Evolutionary conservation across 2,797 vertebrate species (phyloP), one percentile per base, ranked within the genome.

Genomic region (Phataginus tetradactyla): DNA sequence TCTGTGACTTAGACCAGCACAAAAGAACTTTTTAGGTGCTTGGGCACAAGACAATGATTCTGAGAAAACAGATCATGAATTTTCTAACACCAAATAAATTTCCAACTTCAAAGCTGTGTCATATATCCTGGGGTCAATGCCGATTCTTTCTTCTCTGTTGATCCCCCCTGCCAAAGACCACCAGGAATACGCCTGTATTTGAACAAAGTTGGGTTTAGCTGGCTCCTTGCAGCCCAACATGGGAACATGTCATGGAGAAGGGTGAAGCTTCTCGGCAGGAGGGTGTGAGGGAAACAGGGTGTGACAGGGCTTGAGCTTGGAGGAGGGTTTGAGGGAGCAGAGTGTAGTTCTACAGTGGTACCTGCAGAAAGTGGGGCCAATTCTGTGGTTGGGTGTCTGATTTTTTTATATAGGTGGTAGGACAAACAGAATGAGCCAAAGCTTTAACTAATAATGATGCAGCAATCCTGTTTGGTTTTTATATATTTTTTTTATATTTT

Each of bases 191-290:
- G 27, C 15, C 3, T 53, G 17, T 51, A 13, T 61, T 69, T 51
- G 39, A 94, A 72, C 66, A 63, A 55, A 77, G 37, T 3, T 59
- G 29, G 11, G 13, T 68, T 86, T 49, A 55, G 39, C 37, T 53
- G 63, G 34, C 25, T 69, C 1, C 17, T 75, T 55, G 14, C 51
- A 14, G 51, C 32, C 37, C 32, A 15, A 7, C 17, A 1, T 14
- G 25, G 64, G n/a, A 59, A n/a, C 12, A 5, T 0, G 3, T 13
- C 6, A 4, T 1, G 55, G 32, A 32, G 79, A 59, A 63, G 0
- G 1, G 9, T 15, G 86, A 64, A 25, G 37, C 55, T 23, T 71
- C 75, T 45, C 20, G 2, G 42, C 27, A 25, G 34, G 11, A n/a
- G n/a, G 49, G 18, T 32, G 1, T 45, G 12, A 59, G 57, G 14